Base-by-base conservation (phyloP, 2,113 vertebrate genomes). In the Odontophorus gujanensis region DNA sequence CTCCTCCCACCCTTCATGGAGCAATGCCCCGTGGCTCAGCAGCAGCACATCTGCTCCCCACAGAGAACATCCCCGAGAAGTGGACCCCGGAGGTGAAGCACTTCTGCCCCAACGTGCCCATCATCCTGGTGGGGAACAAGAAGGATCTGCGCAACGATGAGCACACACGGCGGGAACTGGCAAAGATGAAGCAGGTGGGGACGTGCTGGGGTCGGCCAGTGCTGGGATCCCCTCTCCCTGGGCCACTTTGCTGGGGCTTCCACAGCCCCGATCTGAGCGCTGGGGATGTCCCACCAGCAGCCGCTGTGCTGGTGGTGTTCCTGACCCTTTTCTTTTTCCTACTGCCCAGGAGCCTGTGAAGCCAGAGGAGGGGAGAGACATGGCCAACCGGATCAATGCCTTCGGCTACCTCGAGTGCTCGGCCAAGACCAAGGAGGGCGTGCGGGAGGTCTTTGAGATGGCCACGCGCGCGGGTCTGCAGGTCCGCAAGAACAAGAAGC, bases 81-180 rank as follows among this genome's bases (percentile, higher is more conserved):
- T 99, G 99, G 99, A 99, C 99, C 0, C 99, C 99, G 0, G 99
- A 99, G 96, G 99, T 99, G 94, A 99, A 99, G 96, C 99, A 99
- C 92, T 99, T 99, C 97, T 99, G 99, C 95, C 99, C 99, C 89
- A 99, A 99, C 0, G 99, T 99, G 85, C 99, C 99, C 14, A 99
- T 99, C 97, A 99, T 99, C 96, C 98, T 99, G 4, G 99, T 99
- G 94, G 99, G 99, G 24, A 99, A 99, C 95, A 99, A 99, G 96
- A 99, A 99, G 97, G 99, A 99, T 95, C 98, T 99, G 84, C 97
- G 99, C 78, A 99, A 99, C 2, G 99, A 99, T 2, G 99, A 99
- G 48, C 98, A 99, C 81, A 99, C 99, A 7, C 98, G 99, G 75
- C 97, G 98, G 76, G 99, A 99, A 96, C 98, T 99, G 91, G 98